These are phyloP conservation scores for Drosophila malerkotliana DNA, from an alignment of 1,140 invertebrate genomes.

Conservation along the genomic window DNA sequence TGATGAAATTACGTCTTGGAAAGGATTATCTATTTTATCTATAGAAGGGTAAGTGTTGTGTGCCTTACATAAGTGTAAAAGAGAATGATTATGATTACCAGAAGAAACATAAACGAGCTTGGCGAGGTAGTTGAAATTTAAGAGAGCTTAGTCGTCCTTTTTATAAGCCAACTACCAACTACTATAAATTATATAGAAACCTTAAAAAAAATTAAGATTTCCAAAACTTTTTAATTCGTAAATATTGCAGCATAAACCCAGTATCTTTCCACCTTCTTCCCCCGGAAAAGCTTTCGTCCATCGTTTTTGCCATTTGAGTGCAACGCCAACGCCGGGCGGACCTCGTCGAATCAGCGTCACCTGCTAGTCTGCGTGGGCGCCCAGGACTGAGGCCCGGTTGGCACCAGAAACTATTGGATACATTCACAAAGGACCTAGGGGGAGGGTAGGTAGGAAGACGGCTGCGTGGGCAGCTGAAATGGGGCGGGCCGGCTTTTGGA, in stretches of 20 bases:
- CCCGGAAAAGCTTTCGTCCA: conserved; percentile 36
- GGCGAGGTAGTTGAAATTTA: too few species aligned
- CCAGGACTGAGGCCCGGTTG: conserved; percentile 43
- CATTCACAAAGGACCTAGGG: conserved; percentile 16
- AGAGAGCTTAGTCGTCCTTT: too few species aligned
- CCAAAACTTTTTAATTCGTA: neutral
- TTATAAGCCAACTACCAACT: too few species aligned
- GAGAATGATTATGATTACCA: too few species aligned
- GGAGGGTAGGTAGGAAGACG: neutral
- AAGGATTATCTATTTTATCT: neutral
- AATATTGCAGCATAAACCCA: conserved; percentile 11
- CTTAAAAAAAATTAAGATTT: neutral
- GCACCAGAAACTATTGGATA: conserved; percentile 58
- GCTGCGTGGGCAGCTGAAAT: conserved; percentile 37
- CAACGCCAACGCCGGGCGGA: conserved; percentile 46
- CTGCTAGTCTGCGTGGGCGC: conserved; percentile 50
- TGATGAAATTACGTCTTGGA: neutral
- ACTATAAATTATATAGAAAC: too few species aligned
- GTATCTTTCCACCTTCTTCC: conserved; percentile 15
- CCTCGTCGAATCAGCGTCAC: conserved; percentile 55
- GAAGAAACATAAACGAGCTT: too few species aligned
- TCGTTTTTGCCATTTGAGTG: conserved; percentile 40
- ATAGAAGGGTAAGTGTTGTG: too few species aligned
- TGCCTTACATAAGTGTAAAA: too few species aligned
- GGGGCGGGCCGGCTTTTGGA: conserved; percentile 46